Conservation (phyloP, 2,797 vertebrate genomes). For the Dendrocincla tyrannina region DNA sequence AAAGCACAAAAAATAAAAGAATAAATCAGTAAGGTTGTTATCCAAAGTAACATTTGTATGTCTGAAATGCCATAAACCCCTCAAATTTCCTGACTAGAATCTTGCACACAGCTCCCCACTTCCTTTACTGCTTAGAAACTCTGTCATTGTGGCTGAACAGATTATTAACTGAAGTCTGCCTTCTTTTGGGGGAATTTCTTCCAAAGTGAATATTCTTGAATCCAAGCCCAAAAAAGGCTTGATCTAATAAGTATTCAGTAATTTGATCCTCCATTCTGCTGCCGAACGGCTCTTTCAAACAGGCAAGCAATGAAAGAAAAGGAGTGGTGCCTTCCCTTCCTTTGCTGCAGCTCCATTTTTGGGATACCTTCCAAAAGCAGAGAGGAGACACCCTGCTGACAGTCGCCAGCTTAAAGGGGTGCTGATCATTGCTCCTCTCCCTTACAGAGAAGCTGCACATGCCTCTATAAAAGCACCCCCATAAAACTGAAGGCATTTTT, state of each 20-base stretch:
- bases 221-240: background rate
- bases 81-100: background rate
- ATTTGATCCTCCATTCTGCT: background rate
- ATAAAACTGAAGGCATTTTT: background rate
- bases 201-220: background rate
- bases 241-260: background rate
- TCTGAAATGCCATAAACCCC: background rate
- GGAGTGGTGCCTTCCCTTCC: background rate
- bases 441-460: background rate
- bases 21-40: background rate
- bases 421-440: background rate
- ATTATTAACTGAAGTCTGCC: background rate
- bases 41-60: background rate
- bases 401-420: rapidly evolving
- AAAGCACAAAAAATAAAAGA: background rate
- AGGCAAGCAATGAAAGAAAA: background rate
- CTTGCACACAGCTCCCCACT: background rate
- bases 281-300: background rate
- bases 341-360: background rate
- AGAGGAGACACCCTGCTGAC: background rate
- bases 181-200: background rate
- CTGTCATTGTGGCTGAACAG: background rate
- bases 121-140: background rate
- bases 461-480: background rate
- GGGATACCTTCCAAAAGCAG: background rate